Evolutionary conservation across 2,797 vertebrate genomes (phyloP).

Genomic region (Melanotaenia nigrans): DNA sequence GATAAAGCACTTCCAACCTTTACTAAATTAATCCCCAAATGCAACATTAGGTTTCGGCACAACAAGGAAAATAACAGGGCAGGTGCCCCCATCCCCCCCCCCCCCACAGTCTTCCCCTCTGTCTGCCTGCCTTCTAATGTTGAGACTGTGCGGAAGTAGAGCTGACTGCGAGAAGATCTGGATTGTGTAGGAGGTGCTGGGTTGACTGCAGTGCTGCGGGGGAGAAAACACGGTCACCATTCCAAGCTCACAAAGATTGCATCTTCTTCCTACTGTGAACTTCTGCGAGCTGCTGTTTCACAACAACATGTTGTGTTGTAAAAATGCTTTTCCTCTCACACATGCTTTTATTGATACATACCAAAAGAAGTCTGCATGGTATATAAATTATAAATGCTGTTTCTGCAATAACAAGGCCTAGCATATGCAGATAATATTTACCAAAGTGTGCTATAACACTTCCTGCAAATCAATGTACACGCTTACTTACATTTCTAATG

Average conservation of each 20-base stretch:
- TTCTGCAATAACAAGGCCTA: conserved; percentile 10
- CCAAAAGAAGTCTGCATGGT: conserved; percentile 11
- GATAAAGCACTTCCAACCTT: conserved; percentile 13
- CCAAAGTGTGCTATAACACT: conserved; percentile 10
- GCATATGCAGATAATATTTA: conserved; percentile 16
- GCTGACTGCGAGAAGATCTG: conserved; percentile 72
- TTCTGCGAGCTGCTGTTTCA: conserved; percentile 62
- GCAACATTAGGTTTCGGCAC: conserved; percentile 32
- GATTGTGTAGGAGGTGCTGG: conserved; percentile 78
- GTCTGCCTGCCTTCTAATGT: conserved; percentile 57
- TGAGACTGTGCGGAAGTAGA: conserved; percentile 60
- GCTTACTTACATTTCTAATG: conserved; percentile 35
- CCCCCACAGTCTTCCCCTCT: conserved; percentile 30
- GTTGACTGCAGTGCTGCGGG: conserved; percentile 73
- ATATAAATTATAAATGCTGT: conserved; percentile 5
- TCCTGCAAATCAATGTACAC: conserved; percentile 48
- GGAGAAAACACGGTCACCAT: conserved; percentile 63
- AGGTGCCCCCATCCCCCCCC: conserved; percentile 47
- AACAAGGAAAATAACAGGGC: conserved; percentile 47
- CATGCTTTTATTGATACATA: conserved; percentile 3
- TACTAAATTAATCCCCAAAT: conserved; percentile 30
- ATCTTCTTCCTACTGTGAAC: conserved; percentile 67
- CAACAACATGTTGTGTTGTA: conserved; percentile 48
- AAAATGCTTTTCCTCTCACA: conserved; percentile 46
- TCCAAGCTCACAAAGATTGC: conserved; percentile 62